Conservation (phyloP, 1,140 invertebrate species). For the Drosophila repleta region DNA sequence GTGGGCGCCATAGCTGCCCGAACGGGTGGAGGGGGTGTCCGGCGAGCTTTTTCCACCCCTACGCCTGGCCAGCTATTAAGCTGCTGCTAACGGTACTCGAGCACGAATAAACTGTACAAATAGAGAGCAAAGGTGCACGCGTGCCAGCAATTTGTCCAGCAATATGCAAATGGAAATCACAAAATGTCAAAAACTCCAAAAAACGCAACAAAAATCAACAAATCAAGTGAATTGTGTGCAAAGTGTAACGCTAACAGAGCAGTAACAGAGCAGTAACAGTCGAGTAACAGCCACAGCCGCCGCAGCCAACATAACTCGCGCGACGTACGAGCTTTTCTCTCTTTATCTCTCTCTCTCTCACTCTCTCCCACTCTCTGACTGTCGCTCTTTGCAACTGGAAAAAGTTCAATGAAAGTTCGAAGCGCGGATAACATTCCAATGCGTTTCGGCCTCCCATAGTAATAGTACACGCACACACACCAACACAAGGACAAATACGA, state of each 20-base stretch:
- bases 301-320: conserved; percentile 60
- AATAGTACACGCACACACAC: conserved; percentile 62
- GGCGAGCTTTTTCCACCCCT: conserved; percentile 64
- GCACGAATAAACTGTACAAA: conserved; percentile 50
- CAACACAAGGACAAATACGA: conserved; percentile 66
- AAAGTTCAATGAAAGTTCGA: conserved; percentile 69
- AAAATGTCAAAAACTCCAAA: conserved; percentile 68
- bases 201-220: conserved; percentile 46
- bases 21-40: conserved; percentile 59
- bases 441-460: conserved; percentile 45
- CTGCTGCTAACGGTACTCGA: conserved; percentile 45
- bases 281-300: conserved; percentile 57
- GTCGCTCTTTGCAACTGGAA: conserved; percentile 26
- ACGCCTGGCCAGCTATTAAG: conserved; percentile 17
- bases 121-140: conserved; percentile 54
- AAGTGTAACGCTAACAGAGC: no score
- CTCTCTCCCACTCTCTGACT: conserved; percentile 12
- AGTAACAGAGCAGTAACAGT: no score
- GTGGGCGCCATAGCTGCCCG: conserved; percentile 53
- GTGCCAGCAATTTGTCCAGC: conserved; percentile 53
- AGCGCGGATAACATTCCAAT: conserved; percentile 73
- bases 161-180: conserved; percentile 62
- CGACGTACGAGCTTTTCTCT: conserved; percentile 52
- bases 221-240: conserved; percentile 22
- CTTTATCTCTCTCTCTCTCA: conserved; percentile 16